These are phyloP conservation scores for Melipona bicolor DNA, from an alignment of 2,888 invertebrate species.

Conservation along the genomic window DNA sequence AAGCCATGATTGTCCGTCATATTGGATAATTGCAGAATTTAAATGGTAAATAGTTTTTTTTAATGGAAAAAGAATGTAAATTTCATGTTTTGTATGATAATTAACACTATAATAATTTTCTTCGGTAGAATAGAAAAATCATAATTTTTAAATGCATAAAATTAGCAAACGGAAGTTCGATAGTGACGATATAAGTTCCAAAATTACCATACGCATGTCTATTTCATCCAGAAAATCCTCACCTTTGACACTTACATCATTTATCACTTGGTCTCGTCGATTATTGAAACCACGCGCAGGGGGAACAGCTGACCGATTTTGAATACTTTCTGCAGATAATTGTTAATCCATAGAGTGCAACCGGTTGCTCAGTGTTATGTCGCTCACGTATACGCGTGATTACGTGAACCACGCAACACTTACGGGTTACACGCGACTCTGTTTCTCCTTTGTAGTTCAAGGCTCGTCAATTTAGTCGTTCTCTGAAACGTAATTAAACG, in stretches of 20 bases:
- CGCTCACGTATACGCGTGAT: conserved; percentile 55
- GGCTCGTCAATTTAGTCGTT: conserved; percentile 41
- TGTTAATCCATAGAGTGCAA: conserved; percentile 34
- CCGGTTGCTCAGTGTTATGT: conserved; percentile 39
- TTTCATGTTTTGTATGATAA: too few species aligned
- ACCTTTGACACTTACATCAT: conserved; percentile 1
- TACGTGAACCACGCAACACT: conserved; percentile 59
- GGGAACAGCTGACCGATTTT: conserved; percentile 8
- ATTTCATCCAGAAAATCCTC: not conserved
- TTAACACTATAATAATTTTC: too few species aligned
- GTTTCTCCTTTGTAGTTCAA: conserved; percentile 58
- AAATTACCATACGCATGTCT: not conserved
- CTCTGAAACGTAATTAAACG: conserved; percentile 28
- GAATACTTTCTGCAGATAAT: conserved; percentile 30
- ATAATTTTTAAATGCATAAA: not conserved
- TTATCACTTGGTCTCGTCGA: not conserved
- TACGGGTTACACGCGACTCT: conserved; percentile 36
- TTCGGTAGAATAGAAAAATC: too few species aligned
- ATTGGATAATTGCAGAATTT: conserved; percentile 30
- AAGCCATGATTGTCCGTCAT: not conserved
- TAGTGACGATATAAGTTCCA: too few species aligned
- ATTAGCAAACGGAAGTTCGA: not conserved
- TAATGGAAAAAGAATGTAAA: not conserved
- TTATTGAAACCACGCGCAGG: not conserved
- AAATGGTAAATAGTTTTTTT: not conserved